Evolutionary conservation across 2,797 vertebrate genomes (phyloP).

Genomic region (Denticeps clupeoides): DNA sequence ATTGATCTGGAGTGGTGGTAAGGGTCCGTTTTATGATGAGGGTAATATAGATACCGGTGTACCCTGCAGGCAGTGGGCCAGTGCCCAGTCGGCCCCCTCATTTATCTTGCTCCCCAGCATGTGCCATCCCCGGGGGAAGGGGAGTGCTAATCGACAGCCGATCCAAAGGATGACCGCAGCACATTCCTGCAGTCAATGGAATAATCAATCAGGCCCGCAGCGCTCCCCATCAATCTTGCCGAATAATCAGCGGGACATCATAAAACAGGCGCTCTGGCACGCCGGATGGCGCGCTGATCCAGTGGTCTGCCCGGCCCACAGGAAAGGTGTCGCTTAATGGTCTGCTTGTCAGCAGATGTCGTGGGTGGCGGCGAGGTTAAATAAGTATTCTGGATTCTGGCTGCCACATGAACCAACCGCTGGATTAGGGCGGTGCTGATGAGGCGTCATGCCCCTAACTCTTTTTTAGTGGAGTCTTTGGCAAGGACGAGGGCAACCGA

Average conservation of each 20-base stretch:
- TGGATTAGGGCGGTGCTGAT: conserved; percentile 42
- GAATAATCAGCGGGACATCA: conserved; percentile 60
- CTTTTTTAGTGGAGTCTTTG: too few relatives aligned
- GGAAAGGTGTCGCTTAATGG: too few relatives aligned
- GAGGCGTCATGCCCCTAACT: conserved; percentile 22
- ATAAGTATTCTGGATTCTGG: conserved; percentile 49
- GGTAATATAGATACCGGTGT: neutral
- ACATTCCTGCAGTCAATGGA: conserved; percentile 54
- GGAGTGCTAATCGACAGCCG: conserved; percentile 33
- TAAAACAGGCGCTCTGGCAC: conserved; percentile 55
- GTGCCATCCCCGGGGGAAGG: conserved; percentile 41
- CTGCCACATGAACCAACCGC: conserved; percentile 43
- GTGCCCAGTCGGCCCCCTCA: conserved; percentile 26
- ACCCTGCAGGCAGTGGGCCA: neutral
- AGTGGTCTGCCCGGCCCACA: neutral
- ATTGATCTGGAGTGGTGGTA: neutral
- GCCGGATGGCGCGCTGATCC: conserved; percentile 22
- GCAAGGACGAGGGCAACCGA: too few relatives aligned
- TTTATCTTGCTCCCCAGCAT: conserved; percentile 48
- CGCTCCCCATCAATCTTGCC: conserved; percentile 51
- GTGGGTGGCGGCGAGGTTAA: too few relatives aligned
- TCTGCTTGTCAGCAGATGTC: too few relatives aligned
- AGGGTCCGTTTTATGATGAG: neutral
- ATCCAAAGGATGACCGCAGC: conserved; percentile 38
- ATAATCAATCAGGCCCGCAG: conserved; percentile 58